Evolutionary conservation across 1,140 invertebrate species (phyloP), one percentile per base, ranked within the genome.

Genomic region (Papilio machaon): DNA sequence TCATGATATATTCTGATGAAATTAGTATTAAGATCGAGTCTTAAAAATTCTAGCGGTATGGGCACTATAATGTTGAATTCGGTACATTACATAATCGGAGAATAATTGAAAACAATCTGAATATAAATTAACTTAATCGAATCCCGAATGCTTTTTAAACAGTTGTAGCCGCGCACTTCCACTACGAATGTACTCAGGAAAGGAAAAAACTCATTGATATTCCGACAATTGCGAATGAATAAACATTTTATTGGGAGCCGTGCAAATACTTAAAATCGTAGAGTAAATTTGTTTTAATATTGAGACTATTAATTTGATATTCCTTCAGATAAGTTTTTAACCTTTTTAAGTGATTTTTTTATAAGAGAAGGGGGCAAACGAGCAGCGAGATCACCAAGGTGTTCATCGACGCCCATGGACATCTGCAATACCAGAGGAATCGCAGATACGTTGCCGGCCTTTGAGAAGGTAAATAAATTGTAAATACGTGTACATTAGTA

Each of bases 101-200:
- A 70, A 15, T 70, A 35, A 70, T 70, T 70, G 64, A 70, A 70
- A 70, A 70, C 4, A 35, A 35, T 70, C 13, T 38, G 23, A 35
- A 35, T 70, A 35, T 70, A 70, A 70, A 70, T 70, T 15, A 23
- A 70, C 30, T 70, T 38, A 70, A 70, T 70, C 64, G 64, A 70
- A 38, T 70, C 30, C 30, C 64, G 60, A 70, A 70, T 38, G 64
- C 30, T 13, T 38, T 35, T 35, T 35, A 30, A 67, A 15, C 5
- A 30, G 30, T 35, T 35, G 64, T 70, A 38, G 10, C 58, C 64
- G 64, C 19, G 30, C 64, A 35, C 64, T 70, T 23, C 11, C 23
- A 35, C 19, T 30, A 30, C 60, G 23, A 64, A 13, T 30, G 60
- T 64, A 64, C 60, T 64, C 19, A 13, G 5, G 11, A 13, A 64